Conservation (phyloP, 2,888 invertebrate species). For the Leptopilina drosophilae region DNA sequence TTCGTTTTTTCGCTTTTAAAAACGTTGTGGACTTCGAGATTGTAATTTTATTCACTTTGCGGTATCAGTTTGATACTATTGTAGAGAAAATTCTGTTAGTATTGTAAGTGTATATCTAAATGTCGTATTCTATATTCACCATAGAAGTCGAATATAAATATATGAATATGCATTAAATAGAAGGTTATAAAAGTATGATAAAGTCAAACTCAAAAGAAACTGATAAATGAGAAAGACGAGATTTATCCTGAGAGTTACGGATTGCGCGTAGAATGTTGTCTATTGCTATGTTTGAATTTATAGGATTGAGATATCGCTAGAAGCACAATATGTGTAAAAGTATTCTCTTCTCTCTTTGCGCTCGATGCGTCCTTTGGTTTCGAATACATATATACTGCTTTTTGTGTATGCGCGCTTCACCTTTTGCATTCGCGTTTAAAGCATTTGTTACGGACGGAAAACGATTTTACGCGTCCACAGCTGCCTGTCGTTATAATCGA, state of each 20-base stretch:
- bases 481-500: slow-evolving; percentile 26
- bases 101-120: no score
- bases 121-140: no score
- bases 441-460: slow-evolving; percentile 31
- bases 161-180: no score
- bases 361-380: background rate
- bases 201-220: slow-evolving; percentile 17
- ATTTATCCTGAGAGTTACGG: slow-evolving; percentile 20
- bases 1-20: no score
- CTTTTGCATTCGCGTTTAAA: slow-evolving; percentile 34
- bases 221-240: slow-evolving; percentile 16
- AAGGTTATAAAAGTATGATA: background rate
- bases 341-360: background rate
- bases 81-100: no score
- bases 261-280: background rate
- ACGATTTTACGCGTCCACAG: slow-evolving; percentile 33
- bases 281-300: background rate
- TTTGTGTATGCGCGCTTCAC: slow-evolving; percentile 9
- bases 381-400: background rate
- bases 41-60: no score
- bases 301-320: slow-evolving; percentile 32
- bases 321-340: background rate
- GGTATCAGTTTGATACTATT: no score
- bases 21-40: no score
- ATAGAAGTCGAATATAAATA: no score